Percentiles rank a stretch among this genome's conserved stretches.
Conservation (phyloP, 2,888 invertebrate genomes). For the Euzophera pinguis region DNA sequence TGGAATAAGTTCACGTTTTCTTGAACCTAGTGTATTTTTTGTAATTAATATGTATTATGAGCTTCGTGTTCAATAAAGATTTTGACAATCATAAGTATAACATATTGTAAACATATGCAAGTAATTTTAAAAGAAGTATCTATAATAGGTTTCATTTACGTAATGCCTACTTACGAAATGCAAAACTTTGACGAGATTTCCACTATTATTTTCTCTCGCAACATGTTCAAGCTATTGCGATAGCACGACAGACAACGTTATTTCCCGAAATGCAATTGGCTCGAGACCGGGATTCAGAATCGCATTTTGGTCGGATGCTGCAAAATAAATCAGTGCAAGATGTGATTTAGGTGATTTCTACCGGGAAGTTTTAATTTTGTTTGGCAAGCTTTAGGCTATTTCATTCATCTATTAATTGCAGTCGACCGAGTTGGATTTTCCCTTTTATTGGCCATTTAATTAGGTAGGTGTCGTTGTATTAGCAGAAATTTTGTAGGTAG, state of each 20-base stretch:
- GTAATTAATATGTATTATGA: too few species aligned
- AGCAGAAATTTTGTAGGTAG: background rate
- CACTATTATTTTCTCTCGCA: background rate
- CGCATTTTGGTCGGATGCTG: background rate
- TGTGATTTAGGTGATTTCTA: constrained; percentile 66
- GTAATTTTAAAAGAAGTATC: too few species aligned
- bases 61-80: too few species aligned
- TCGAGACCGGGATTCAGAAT: background rate
- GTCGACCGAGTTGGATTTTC: constrained; percentile 53
- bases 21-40: too few species aligned
- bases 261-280: background rate
- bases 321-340: constrained; percentile 61
- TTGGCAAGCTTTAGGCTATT: constrained; percentile 53
- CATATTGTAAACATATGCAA: too few species aligned
- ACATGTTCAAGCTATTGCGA: background rate
- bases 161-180: too few species aligned
- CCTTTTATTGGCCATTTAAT: constrained; percentile 59
- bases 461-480: constrained; percentile 6
- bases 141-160: too few species aligned
- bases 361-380: constrained; percentile 71
- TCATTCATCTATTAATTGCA: constrained; percentile 69
- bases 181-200: too few species aligned
- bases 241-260: background rate
- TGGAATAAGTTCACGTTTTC: too few species aligned
- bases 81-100: too few species aligned